phyloP scores from a whole-genome alignment of 2,797 vertebrate species.

The Agapornis canus region DNA sequence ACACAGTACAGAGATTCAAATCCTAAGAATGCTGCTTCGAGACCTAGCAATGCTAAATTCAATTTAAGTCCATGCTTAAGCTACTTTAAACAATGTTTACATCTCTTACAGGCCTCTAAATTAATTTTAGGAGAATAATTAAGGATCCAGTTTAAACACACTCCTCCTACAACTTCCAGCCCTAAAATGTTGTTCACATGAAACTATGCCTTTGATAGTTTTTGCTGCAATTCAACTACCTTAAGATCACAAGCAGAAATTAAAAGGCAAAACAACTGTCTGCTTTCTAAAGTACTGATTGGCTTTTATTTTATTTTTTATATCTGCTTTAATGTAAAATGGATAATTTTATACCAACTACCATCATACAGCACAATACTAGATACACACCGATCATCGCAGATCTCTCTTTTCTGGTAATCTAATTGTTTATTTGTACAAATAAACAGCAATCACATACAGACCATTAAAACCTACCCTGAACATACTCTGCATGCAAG shows the following conservation, averaged over 20 bases:
- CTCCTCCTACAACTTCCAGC: neutral
- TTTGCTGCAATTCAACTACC: neutral
- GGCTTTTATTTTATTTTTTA: neutral
- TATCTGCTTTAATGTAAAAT: neutral
- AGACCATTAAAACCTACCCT: neutral
- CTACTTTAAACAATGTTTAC: neutral
- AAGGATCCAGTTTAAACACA: neutral
- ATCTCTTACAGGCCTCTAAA: neutral
- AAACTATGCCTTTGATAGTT: neutral
- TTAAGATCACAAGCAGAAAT: neutral
- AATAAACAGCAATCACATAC: rapidly evolving
- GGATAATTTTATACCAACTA: neutral
- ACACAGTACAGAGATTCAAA: neutral
- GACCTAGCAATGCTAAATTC: neutral
- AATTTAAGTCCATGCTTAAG: neutral
- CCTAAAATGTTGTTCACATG: neutral
- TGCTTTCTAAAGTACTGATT: neutral
- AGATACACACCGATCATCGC: neutral
- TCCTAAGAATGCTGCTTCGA: neutral
- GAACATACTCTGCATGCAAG: neutral
- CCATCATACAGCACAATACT: neutral
- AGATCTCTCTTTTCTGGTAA: neutral
- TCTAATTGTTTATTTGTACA: too few species aligned
- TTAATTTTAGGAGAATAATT: neutral
- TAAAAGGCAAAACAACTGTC: neutral